Evolutionary conservation across 1,140 invertebrate species (phyloP), one percentile per base, ranked within the genome.

Genomic region (Orius insidiosus): DNA sequence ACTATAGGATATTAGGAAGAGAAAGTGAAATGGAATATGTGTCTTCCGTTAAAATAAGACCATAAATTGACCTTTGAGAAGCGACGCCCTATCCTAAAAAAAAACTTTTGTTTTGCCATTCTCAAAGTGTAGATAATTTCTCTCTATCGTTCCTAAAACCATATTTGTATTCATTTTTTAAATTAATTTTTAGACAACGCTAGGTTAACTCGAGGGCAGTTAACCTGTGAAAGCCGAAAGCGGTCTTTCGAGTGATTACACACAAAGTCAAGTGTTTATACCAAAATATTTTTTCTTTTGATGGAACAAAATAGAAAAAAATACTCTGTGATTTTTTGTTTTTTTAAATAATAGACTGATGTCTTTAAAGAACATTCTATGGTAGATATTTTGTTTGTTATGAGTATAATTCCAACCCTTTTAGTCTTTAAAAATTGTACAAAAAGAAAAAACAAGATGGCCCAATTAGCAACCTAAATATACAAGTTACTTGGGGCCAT

Each of bases 131-230:
- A 24, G 24, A 7, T 24, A 7, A 4, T 24, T 24, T 24, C 24
- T 24, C 24, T 4, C 24, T 4, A 24, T 24, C 24, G 24, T 24
- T 24, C 24, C 24, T 24, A 24, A 24, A 24, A 24, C 24, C 24
- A 24, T 24, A 24, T 24, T 24, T 24, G 24, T 24, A 24, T 24
- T 24, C 24, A 24, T 24, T 24, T 24, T 24, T 18, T 24, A 42
- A 30, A 42, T 42, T 24, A 42, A 18, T 24, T 42, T 42, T 30
- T 30, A 11, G 24, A n/a, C n/a, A n/a, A n/a, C n/a, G 24, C 24
- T 3, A 24, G 24, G 24, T 24, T 24, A 24, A 18, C 38, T 40
- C 38, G 24, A 18, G 16, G 24, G 38, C 24, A 37, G 13, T 37
- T 14, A 37, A 37, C 35, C 13, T 37, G 13, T 37, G 13, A 37